A percentile compares a stretch with the other conserved stretches of the same genome.
Evolutionary conservation across 2,113 vertebrate species (phyloP).

Genomic region (Phylloscopus trochilus): DNA sequence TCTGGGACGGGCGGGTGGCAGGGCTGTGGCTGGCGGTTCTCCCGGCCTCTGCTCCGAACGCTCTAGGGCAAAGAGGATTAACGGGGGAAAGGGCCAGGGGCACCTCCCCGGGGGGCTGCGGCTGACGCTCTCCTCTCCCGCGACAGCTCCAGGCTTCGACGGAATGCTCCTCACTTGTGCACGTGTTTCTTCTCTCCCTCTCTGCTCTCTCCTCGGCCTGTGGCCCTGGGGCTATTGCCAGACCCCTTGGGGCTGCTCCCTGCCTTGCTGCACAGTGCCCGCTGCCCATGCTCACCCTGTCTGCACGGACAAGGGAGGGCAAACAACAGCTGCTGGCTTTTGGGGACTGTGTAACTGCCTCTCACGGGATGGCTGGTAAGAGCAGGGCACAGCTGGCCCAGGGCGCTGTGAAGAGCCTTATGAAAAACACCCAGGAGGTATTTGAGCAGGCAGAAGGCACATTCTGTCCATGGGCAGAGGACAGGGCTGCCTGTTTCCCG

Average conservation of each 20-base stretch:
- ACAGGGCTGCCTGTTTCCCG: neutral
- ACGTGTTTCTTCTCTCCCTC: neutral
- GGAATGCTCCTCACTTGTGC: neutral
- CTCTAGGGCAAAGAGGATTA: conserved; percentile 63
- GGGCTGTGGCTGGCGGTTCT: conserved; percentile 46
- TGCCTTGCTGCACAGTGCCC: neutral
- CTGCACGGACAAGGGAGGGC: neutral
- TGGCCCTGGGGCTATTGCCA: neutral
- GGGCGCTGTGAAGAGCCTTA: neutral
- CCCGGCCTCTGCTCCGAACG: conserved; percentile 50
- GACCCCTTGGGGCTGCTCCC: neutral
- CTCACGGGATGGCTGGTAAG: neutral
- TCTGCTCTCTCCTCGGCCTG: accelerated
- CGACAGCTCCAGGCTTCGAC: neutral
- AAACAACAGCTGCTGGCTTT: neutral
- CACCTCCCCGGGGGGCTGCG: neutral
- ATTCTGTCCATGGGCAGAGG: accelerated
- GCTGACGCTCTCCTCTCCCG: neutral
- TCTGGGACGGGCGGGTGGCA: conserved; percentile 35
- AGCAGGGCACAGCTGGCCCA: neutral
- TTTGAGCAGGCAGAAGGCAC: neutral
- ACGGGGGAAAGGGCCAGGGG: conserved; percentile 14
- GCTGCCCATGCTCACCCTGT: neutral
- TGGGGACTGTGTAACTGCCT: neutral
- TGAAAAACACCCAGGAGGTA: neutral